Base-by-base conservation (phyloP, 2,797 vertebrate species). In the Phaenicophaeus curvirostris region DNA sequence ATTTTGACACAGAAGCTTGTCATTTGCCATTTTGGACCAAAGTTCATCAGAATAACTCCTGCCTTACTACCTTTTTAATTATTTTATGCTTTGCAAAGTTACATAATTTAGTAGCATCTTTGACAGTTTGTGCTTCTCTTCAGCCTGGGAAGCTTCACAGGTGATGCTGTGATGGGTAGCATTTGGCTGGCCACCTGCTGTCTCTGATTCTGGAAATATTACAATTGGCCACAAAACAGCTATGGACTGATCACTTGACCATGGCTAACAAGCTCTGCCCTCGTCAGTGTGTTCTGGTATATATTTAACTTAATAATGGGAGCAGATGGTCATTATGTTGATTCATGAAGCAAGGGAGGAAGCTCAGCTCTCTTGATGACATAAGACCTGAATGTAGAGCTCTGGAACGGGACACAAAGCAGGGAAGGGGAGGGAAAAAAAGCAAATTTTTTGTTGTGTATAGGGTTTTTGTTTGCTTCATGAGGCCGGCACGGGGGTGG, bases 261-360 rank as follows among this genome's bases (percentile, higher is more conserved):
- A 21, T 41, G 61, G 92, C 85, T 63, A 46, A 86, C 24, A 66
- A 90, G 91, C 92, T 88, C 9, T 39, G 94, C 91, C 80, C 89
- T 93, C 59, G 21, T 88, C 87, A 65, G 37, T 33, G 69, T 77
- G 89, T 85, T 63, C 89, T 93, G 88, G 61, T 86, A 54, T 83
- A 71, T 90, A 90, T 97, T 96, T 95, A 93, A 95, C 72, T 94
- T 84, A 68, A 88, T 88, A 88, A 94, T 42, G 59, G 20, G 72
- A 96, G 85, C 96, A 96, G 95, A 97, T 96, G 95, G 94, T 91
- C 87, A 46, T 91, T 83, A 20, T 13, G 75, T 90, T 93, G 90
- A 91, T 87, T 96, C 88, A 82, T 72, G 79, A 88, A 76, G 85
- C 77, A 85, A 77, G 57, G 48, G 79, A 90, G 63, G 74, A 50